Evolutionary conservation across 1,140 invertebrate species (phyloP).

Genomic region (Planococcus citri): DNA sequence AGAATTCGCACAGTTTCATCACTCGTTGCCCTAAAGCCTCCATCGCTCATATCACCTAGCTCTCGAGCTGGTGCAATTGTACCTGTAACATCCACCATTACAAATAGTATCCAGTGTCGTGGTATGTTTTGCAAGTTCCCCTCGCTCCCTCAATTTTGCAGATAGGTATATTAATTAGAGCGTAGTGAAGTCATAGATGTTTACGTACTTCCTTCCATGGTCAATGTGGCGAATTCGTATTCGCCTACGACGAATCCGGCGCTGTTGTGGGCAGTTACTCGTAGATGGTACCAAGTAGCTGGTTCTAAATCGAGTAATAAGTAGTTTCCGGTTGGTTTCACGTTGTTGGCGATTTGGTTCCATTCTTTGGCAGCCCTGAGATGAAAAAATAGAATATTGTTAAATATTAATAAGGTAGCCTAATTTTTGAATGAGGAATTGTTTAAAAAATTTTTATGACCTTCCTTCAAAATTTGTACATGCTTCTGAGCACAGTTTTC

Average conservation of each 20-base stretch:
- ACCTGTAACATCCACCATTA: constrained; percentile 52
- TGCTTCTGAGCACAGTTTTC: no score
- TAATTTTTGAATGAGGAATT: no score
- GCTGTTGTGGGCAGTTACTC: constrained; percentile 89
- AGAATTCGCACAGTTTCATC: constrained; percentile 71
- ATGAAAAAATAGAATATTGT: no score
- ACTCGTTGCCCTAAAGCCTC: constrained; percentile 35
- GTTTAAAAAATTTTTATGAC: no score
- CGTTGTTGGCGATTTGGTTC: constrained; percentile 86
- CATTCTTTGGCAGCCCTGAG: constrained; percentile 45
- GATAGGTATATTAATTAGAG: no score
- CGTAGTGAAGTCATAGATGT: neutral
- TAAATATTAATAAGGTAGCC: no score
- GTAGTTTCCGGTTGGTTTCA: constrained; percentile 79
- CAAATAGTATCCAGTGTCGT: neutral
- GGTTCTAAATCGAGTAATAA: constrained; percentile 82
- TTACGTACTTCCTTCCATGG: constrained; percentile 75
- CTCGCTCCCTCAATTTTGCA: no score
- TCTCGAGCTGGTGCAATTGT: constrained; percentile 83
- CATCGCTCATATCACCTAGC: constrained; percentile 47
- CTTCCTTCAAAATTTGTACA: no score
- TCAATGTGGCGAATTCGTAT: constrained; percentile 89
- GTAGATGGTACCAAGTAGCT: constrained; percentile 80
- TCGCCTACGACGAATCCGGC: constrained; percentile 87
- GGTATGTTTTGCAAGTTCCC: neutral